Percentiles rank a stretch among this genome's conserved stretches.
phyloP scores from a whole-genome alignment of 2,113 vertebrate species.

The Lutjanus erythropterus region DNA sequence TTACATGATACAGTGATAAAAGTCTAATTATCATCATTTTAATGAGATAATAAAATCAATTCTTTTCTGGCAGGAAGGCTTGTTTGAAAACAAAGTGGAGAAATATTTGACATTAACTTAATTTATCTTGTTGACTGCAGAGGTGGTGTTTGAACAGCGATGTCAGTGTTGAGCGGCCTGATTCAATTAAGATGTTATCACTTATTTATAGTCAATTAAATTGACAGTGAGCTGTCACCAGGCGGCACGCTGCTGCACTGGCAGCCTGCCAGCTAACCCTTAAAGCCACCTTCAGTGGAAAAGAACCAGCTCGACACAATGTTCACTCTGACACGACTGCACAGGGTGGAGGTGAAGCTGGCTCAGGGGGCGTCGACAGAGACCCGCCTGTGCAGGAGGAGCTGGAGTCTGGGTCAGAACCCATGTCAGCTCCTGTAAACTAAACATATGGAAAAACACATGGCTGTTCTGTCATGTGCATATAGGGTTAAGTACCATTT shows the following conservation, averaged over 20 bases:
- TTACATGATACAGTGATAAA: no score
- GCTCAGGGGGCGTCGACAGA: no score
- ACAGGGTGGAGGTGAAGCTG: constrained; percentile 9
- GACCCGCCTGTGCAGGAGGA: background rate
- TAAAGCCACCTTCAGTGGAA: constrained; percentile 8
- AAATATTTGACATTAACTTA: background rate
- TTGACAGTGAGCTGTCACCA: constrained; percentile 28
- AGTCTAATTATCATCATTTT: background rate
- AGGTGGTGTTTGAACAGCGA: constrained; percentile 21
- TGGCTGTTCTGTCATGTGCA: background rate
- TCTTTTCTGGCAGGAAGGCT: background rate
- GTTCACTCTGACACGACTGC: background rate
- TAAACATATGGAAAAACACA: no score
- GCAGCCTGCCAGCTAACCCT: constrained; percentile 33
- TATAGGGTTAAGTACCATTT: background rate
- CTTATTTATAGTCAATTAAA: constrained; percentile 53
- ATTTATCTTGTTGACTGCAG: constrained; percentile 1
- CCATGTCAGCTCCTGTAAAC: no score
- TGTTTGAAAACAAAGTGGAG: background rate
- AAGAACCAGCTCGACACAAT: constrained; percentile 18
- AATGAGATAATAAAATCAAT: background rate
- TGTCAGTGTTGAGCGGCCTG: constrained; percentile 4
- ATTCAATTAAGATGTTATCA: constrained; percentile 50
- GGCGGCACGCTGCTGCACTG: background rate
- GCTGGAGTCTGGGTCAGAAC: background rate